These are phyloP conservation scores for Hypolimnas misippus DNA, from an alignment of 2,888 invertebrate species.

Conservation along the genomic window DNA sequence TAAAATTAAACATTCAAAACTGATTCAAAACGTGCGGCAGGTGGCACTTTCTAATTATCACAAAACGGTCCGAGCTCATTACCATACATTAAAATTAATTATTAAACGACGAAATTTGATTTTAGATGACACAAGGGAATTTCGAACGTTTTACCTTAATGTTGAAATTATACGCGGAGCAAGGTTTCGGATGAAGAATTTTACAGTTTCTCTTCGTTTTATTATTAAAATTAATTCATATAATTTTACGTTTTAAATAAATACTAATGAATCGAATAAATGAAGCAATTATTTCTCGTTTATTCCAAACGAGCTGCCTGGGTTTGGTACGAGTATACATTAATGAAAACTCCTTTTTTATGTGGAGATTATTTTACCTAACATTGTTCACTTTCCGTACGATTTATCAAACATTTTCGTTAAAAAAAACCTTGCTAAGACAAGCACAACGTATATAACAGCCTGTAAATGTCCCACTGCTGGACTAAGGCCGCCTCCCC, in stretches of 20 bases:
- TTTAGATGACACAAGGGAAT: conserved; percentile 23
- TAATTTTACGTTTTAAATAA: neutral
- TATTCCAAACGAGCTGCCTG: too few species aligned
- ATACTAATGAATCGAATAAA: too few species aligned
- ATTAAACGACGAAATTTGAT: conserved; percentile 51
- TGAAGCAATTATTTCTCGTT: too few species aligned
- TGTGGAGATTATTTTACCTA: too few species aligned
- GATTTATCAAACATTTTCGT: too few species aligned
- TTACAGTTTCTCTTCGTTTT: neutral
- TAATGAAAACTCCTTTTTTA: too few species aligned
- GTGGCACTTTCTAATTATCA: conserved; percentile 45
- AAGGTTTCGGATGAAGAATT: conserved; percentile 1
- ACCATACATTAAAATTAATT: conserved; percentile 74
- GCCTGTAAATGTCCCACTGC: too few species aligned
- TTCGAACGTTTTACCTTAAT: conserved; percentile 15
- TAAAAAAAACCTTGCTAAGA: too few species aligned
- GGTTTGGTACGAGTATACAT: too few species aligned
- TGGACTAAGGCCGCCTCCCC: too few species aligned
- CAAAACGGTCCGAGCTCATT: conserved; percentile 51
- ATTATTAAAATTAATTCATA: neutral
- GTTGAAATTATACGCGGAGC: conserved; percentile 12
- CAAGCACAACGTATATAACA: too few species aligned
- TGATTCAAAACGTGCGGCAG: conserved; percentile 43
- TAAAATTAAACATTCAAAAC: conserved; percentile 24
- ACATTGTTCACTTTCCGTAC: too few species aligned